Evolutionary conservation across 2,888 invertebrate species (phyloP).

Genomic region (Glyphotaelius pellucidus): DNA sequence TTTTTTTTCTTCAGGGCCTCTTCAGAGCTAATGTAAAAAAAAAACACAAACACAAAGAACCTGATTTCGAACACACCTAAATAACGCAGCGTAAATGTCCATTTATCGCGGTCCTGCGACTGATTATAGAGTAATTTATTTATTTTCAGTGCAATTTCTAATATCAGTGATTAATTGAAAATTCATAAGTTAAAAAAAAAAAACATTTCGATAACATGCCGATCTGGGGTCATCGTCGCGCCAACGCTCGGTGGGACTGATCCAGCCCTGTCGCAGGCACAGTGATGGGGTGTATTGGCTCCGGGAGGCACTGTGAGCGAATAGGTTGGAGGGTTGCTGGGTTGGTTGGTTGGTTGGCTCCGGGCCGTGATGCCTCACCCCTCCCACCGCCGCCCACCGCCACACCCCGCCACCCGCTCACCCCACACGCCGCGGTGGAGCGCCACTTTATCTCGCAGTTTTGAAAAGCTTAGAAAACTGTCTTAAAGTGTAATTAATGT

Average conservation of each 20-base stretch:
- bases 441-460: slow-evolving; percentile 21
- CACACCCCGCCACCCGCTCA: background rate
- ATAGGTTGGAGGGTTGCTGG: background rate
- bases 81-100: too few relatives aligned
- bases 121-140: too few relatives aligned
- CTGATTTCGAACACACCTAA: too few relatives aligned
- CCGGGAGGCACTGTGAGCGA: background rate
- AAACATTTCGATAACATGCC: too few relatives aligned
- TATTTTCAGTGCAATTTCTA: too few relatives aligned
- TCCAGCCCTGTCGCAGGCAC: background rate
- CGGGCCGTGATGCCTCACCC: background rate
- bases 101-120: too few relatives aligned
- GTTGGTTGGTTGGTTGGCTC: background rate
- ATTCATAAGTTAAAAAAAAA: too few relatives aligned
- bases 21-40: too few relatives aligned
- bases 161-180: too few relatives aligned
- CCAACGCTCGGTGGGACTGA: background rate
- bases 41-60: too few relatives aligned
- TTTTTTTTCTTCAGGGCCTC: too few relatives aligned
- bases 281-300: background rate
- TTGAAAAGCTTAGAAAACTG: slow-evolving; percentile 37
- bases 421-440: background rate
- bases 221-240: too few relatives aligned
- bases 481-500: slow-evolving; percentile 35
- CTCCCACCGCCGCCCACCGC: background rate